Conservation (phyloP, 2,888 invertebrate species). For the Chironomus tentans region DNA sequence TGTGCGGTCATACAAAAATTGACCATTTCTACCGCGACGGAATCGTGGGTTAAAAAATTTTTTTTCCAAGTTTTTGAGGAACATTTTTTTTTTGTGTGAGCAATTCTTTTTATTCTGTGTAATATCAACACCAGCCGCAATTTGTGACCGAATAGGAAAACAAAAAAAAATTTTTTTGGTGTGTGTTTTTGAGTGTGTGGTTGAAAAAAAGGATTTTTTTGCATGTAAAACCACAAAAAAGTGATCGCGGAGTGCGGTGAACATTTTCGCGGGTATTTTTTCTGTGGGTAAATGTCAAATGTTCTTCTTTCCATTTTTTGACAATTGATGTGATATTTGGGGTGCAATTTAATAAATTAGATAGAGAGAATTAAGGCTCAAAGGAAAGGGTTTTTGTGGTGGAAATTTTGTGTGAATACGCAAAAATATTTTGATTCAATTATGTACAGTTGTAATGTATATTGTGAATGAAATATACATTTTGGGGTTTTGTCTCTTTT, state of each 20-base stretch:
- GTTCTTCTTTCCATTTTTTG: background rate
- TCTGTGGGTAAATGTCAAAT: background rate
- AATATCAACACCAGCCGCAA: background rate
- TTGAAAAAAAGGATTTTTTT: slow-evolving; percentile 10
- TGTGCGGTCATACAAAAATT: slow-evolving; percentile 19
- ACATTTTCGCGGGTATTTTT: slow-evolving; percentile 2
- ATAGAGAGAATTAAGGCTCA: no score
- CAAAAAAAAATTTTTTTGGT: background rate
- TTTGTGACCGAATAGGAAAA: background rate
- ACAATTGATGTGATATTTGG: background rate
- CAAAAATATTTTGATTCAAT: no score
- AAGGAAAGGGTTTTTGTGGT: no score
- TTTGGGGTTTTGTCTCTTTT: no score
- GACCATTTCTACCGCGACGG: slow-evolving; percentile 19
- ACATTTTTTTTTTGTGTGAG: background rate
- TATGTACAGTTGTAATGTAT: no score
- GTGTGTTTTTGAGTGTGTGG: background rate
- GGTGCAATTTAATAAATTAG: no score
- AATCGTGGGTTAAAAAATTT: background rate
- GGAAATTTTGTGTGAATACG: no score
- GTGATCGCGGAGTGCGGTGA: slow-evolving; percentile 22
- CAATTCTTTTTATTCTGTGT: background rate
- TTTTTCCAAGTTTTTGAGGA: background rate
- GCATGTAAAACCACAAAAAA: background rate
- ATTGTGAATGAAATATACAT: no score